Conservation (phyloP, 2,888 invertebrate genomes). For the Scaeva pyrastri region DNA sequence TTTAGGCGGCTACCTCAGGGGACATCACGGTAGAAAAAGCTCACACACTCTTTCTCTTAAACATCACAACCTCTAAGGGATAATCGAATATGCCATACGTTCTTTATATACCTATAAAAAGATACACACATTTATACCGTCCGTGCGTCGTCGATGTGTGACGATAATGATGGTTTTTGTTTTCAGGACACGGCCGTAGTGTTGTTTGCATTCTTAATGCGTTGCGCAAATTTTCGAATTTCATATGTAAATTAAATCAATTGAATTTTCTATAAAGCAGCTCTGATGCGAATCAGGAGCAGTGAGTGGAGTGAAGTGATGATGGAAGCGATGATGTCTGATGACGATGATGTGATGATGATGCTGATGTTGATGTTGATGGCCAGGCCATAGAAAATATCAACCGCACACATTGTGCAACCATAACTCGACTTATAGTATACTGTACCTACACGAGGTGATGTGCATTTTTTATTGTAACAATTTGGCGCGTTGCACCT, state of each 20-base stretch:
- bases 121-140: neutral
- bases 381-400: constrained; percentile 19
- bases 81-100: neutral
- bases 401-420: constrained; percentile 10
- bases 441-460: no score
- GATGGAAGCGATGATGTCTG: neutral
- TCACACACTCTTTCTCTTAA: neutral
- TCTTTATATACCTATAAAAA: no score
- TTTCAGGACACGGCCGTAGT: constrained; percentile 38
- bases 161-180: constrained; percentile 34
- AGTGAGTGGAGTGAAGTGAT: neutral
- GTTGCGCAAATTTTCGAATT: constrained; percentile 65
- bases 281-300: no score
- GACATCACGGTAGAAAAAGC: neutral
- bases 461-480: constrained; percentile 54
- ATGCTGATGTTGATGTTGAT: constrained; percentile 2
- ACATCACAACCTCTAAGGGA: constrained; percentile 20
- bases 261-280: constrained; percentile 52
- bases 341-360: constrained; percentile 3
- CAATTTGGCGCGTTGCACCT: constrained; percentile 10
- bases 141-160: neutral
- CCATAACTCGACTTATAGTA: neutral
- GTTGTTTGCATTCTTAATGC: constrained; percentile 66
- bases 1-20: constrained; percentile 4
- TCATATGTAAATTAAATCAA: constrained; percentile 67